Evolutionary conservation across 2,113 vertebrate genomes (phyloP).

Genomic region (Hydropotes inermis): DNA sequence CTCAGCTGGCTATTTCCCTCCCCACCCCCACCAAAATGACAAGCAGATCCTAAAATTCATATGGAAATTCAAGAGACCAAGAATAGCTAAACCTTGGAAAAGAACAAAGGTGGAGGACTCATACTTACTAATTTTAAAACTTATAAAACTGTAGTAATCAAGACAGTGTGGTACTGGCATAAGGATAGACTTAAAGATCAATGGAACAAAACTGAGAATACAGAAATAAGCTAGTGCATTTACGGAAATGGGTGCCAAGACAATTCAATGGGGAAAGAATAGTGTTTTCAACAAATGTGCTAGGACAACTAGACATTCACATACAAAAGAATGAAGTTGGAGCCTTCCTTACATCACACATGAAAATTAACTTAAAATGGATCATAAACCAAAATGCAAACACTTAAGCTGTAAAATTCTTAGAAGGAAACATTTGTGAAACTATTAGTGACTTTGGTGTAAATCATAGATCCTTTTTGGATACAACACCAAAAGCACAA

Average conservation of each 20-base stretch:
- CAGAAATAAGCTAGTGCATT: slow-evolving; percentile 3
- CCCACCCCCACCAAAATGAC: neutral
- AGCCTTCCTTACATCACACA: neutral
- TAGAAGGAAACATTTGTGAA: neutral
- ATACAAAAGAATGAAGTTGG: neutral
- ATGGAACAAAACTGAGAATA: neutral
- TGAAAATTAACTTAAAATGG: neutral
- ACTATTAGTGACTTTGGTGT: neutral
- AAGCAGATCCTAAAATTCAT: slow-evolving; percentile 20
- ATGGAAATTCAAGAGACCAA: neutral
- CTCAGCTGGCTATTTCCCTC: neutral
- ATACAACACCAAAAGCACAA: neutral
- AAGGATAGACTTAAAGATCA: neutral
- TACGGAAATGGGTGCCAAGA: neutral
- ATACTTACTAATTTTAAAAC: neutral
- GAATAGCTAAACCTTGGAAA: slow-evolving; percentile 33
- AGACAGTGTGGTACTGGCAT: neutral
- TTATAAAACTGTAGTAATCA: neutral
- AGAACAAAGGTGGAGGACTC: slow-evolving; percentile 4
- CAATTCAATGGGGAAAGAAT: neutral
- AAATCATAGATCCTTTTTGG: neutral
- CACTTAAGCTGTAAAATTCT: neutral
- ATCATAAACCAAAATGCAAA: neutral
- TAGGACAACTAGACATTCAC: neutral
- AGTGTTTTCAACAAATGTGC: slow-evolving; percentile 27